Evolutionary conservation across 1,140 invertebrate genomes (phyloP), one percentile per base, ranked within the genome.

Genomic region (Drosophila teissieri): DNA sequence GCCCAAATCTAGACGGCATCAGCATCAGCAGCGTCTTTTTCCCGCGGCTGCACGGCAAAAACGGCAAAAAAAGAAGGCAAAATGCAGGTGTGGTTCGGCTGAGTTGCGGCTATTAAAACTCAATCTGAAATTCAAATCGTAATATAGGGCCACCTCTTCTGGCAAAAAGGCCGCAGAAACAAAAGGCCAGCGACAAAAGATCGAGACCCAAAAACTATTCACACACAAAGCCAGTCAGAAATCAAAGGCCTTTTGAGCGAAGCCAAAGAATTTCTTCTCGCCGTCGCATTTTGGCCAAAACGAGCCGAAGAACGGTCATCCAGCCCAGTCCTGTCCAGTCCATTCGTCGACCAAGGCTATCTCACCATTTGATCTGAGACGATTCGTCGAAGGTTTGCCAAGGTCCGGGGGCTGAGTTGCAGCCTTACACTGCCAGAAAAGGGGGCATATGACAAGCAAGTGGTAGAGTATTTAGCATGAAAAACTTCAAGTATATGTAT

Each of bases 91-190:
- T 90, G 84, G 83, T 78, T 81, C n/a, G 39, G 22, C 45, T 51
- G 76, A 54, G 60, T 46, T 31, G 53, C 67, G 86, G 86, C 86
- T 86, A 90, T 90, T 90, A 90, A 90, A 90, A 90, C 86, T 82
- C 86, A 90, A 90, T 90, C 86, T 90, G 86, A 90, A 90, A 86
- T 90, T 90, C 86, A 90, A 90, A 90, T 90, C 86, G 88, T 61
- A 82, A 90, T 91, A 73, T 80, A 77, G 69, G 80, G 86, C 80
- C 56, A 51, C 65, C 60, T 64, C 67, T 54, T 34, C 27, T 51
- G 52, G 34, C 42, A 52, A 52, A 48, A 52, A 52, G 15, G 11
- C 49, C 52, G 24, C 52, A 65, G 70, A 78, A 55, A 64, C 81
- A 76, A 82, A 83, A 82, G 70, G 48, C 78, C 63, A 81, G 70